Percentiles rank a stretch among this genome's conserved stretches.
These are phyloP conservation scores for Cyanoliseus patagonus DNA, from an alignment of 2,113 vertebrate genomes.

Conservation along the genomic window DNA sequence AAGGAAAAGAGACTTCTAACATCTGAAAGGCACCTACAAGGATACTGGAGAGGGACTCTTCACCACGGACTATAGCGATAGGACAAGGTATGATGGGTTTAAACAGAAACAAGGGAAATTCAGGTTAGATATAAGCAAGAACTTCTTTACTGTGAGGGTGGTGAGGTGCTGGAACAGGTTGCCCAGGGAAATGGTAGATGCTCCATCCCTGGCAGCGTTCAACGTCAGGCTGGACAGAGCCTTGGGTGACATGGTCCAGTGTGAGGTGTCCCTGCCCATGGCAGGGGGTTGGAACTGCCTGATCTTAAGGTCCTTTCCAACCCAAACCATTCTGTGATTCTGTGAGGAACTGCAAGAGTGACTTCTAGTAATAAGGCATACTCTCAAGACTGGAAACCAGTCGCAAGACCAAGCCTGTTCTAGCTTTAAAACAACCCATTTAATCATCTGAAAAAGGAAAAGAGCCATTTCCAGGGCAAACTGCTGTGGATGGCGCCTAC, in stretches of 20 bases:
- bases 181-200: background rate
- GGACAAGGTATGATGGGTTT: background rate
- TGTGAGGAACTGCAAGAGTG: background rate
- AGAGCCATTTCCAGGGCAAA: background rate
- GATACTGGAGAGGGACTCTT: background rate
- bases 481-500: background rate
- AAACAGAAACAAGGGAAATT: background rate
- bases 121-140: background rate
- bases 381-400: background rate
- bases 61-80: background rate
- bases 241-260: background rate
- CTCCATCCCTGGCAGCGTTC: background rate
- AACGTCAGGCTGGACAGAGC: background rate
- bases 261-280: background rate
- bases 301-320: background rate
- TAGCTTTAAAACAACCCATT: background rate
- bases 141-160: background rate
- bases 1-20: background rate
- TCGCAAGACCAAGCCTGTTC: background rate
- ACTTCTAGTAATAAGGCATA: background rate
- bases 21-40: background rate
- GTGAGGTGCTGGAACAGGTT: fast-evolving
- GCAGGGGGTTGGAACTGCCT: background rate
- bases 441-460: background rate
- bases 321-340: background rate